Base-by-base conservation (phyloP, 2,113 vertebrate species). In the Symphodus melops region DNA sequence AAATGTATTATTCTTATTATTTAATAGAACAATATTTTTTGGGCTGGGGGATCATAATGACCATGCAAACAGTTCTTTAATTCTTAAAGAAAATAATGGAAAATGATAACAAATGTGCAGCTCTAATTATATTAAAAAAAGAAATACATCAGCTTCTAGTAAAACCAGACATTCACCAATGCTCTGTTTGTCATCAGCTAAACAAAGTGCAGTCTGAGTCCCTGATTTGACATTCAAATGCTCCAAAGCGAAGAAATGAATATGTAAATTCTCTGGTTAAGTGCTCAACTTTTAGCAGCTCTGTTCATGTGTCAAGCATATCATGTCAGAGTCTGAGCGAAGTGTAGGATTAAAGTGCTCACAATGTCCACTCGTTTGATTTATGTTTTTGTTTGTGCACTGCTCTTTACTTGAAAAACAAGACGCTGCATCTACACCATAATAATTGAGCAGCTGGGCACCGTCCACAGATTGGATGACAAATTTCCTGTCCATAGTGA, bases 401-500 rank as follows among this genome's bases (percentile, higher is more conserved):
- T 19, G 72, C 57, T 71, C 49, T 56, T 48, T 33, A 44, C 49
- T 39, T 46, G 54, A 61, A 82, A 81, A 82, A 86, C 44, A 85
- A 81, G 70, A 72, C 2, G 8, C 46, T 41, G 21, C 58, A 20
- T 8, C 58, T 62, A 44, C 66, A 37, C 52, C 52, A 41, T 71
- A 70, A 81, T 88, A 86, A 86, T 61, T 84, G 56, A 88, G 81
- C 68, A 61, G 63, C 42, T 63, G 75, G 55, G 44, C 2, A 1
- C 55, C 12, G 73, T 68, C 60, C 60, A 39, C 51, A 75, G 72
- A 81, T 12, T 61, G 16, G 81, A 88, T 84, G 85, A 90, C 73
- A 89, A 84, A 86, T 86, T 82, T 1, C n/a, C 85, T 83, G 76
- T 86, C 80, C 3, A 8, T 41, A 60, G 46, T 75, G 52, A 76